Conservation (phyloP, 2,888 invertebrate species). For the Meteorus colon region DNA sequence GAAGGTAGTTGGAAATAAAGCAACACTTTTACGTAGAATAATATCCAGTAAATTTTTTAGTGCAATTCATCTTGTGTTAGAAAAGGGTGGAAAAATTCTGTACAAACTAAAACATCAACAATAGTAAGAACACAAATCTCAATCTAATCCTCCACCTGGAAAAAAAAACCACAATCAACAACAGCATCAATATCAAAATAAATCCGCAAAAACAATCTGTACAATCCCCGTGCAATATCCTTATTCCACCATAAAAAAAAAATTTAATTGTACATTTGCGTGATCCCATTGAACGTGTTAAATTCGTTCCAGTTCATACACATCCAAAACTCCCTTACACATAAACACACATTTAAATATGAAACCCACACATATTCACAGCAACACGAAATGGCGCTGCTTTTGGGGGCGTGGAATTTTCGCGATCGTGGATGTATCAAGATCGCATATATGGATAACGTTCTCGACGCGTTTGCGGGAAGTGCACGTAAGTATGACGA, state of each 20-base stretch:
- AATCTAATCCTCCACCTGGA: too few species aligned
- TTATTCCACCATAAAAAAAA: background rate
- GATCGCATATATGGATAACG: slow-evolving; percentile 16
- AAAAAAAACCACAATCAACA: too few species aligned
- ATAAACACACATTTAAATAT: background rate
- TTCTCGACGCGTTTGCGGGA: background rate
- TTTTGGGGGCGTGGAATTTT: slow-evolving; percentile 24
- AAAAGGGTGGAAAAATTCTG: too few species aligned
- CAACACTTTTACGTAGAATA: too few species aligned
- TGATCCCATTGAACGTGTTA: slow-evolving; percentile 20
- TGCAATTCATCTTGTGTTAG: too few species aligned
- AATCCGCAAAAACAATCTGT: background rate
- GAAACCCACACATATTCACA: background rate
- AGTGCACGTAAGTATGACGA: background rate
- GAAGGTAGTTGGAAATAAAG: too few species aligned
- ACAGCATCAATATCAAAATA: too few species aligned
- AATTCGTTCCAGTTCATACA: slow-evolving; percentile 37
- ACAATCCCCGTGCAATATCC: background rate
- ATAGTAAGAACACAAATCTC: too few species aligned
- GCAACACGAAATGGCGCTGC: background rate
- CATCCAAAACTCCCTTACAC: background rate
- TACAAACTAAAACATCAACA: too few species aligned
- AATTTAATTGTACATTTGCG: slow-evolving; percentile 32
- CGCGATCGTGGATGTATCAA: slow-evolving; percentile 24
- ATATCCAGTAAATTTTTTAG: too few species aligned